phyloP scores from a whole-genome alignment of 2,888 invertebrate species.

The Melieria picta region DNA sequence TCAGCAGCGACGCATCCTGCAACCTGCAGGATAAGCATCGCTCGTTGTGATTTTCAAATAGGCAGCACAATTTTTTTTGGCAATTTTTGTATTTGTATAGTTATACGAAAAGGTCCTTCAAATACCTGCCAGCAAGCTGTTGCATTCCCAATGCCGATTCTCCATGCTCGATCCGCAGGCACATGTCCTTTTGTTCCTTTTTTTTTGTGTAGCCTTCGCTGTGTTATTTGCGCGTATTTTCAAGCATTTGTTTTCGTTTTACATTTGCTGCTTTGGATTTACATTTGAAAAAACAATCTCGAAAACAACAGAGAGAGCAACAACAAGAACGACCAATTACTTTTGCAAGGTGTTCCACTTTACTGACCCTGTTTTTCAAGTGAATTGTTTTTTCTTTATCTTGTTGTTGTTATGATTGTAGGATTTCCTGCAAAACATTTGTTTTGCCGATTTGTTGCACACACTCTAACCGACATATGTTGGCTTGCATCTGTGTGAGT shows the following conservation, averaged over 20 bases:
- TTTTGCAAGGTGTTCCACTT: conserved; percentile 33
- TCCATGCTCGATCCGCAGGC: conserved; percentile 4
- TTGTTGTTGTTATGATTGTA: neutral
- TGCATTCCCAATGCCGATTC: conserved; percentile 11
- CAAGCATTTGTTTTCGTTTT: conserved; percentile 29
- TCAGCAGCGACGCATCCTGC: conserved; percentile 22
- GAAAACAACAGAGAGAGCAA: conserved; percentile 13
- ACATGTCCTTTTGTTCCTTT: conserved; percentile 27
- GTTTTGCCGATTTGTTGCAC: conserved; percentile 18
- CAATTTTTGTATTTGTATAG: conserved; percentile 3
- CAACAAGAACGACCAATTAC: neutral
- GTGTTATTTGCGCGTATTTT: neutral
- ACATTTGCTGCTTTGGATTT: conserved; percentile 16
- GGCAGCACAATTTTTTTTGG: neutral
- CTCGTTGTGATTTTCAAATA: neutral
- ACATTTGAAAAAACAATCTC: conserved; percentile 9
- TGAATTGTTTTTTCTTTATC: neutral
- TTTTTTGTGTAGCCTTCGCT: neutral
- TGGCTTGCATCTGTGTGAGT: neutral
- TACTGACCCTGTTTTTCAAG: conserved; percentile 20
- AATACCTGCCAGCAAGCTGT: conserved; percentile 13
- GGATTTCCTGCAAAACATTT: conserved; percentile 33
- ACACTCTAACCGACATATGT: neutral
- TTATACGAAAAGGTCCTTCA: too few species aligned
- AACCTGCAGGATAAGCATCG: conserved; percentile 33